Evolutionary conservation across 2,888 invertebrate genomes (phyloP).

Genomic region (Noctua janthina): DNA sequence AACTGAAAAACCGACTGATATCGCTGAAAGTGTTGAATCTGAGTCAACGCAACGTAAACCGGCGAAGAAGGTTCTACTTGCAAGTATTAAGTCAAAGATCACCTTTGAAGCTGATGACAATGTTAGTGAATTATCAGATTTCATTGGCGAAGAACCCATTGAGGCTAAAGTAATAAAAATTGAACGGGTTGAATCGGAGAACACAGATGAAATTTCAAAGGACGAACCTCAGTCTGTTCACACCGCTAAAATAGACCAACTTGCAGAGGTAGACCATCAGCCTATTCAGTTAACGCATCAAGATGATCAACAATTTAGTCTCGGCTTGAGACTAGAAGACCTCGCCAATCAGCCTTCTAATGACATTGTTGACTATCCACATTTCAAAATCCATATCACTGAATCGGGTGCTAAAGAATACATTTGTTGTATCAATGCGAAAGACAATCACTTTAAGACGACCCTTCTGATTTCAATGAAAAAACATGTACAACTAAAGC

Average conservation of each 20-base stretch:
- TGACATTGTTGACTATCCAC: slow-evolving; percentile 76
- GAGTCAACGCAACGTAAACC: slow-evolving; percentile 39
- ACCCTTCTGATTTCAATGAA: slow-evolving; percentile 85
- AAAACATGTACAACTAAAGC: slow-evolving; percentile 84
- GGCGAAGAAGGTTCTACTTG: slow-evolving; percentile 24
- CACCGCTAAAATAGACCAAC: slow-evolving; percentile 21
- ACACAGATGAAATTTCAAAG: slow-evolving; percentile 52
- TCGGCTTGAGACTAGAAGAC: neutral
- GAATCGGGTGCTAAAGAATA: slow-evolving; percentile 82
- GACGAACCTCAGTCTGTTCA: slow-evolving; percentile 42
- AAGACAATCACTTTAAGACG: slow-evolving; percentile 82
- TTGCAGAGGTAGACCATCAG: slow-evolving; percentile 24
- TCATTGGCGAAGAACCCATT: slow-evolving; percentile 50
- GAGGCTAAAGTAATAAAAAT: slow-evolving; percentile 59
- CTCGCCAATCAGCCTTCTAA: slow-evolving; percentile 47
- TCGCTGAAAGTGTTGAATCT: slow-evolving; percentile 64
- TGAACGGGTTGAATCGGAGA: slow-evolving; percentile 54
- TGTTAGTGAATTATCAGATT: slow-evolving; percentile 55
- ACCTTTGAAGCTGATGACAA: slow-evolving; percentile 81
- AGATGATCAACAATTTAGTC: slow-evolving; percentile 3
- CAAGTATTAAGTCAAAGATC: slow-evolving; percentile 78
- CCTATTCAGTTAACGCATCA: slow-evolving; percentile 11
- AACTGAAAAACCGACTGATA: slow-evolving; percentile 72
- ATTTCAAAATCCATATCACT: slow-evolving; percentile 80
- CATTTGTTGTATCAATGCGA: slow-evolving; percentile 84